Base-by-base conservation (phyloP, 2,888 invertebrate species). In the Rapana venosa region DNA sequence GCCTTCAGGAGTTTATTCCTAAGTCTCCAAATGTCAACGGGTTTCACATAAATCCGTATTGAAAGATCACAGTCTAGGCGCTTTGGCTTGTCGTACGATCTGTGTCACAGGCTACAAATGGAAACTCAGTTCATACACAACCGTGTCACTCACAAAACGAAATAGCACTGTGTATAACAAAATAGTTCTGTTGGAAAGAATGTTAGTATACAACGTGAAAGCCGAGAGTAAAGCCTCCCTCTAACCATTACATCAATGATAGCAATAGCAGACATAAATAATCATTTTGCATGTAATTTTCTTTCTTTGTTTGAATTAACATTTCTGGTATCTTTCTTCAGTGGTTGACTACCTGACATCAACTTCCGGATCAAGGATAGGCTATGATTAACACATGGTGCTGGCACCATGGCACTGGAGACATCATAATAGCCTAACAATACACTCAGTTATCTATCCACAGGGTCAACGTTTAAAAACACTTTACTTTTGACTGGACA, bases 1-100 rank as follows among this genome's bases (percentile, higher is more conserved):
- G 94, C 95, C 94, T 94, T 95, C 91, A 95, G 94, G 95, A 95
- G 94, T 92, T 94, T 95, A 93, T 94, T 95, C 94, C 94, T 94
- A 91, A 95, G 92, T 93, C 94, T 95, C 95, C 95, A 95, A 95
- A 95, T 95, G 94, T 93, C 95, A 94, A 93, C 94, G 94, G 94
- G 94, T 94, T 88, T 89, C 91, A 90, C 84, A 81, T 91, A 91
- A 88, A 90, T 90, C 92, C 88, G 77, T 87, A 87, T 87, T 87
- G 87, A 91, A 91, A 56, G 74, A 56, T 35, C 32, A 83, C 22
- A 30, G 35, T 74, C 35, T 61, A 32, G 83, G 77, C 77, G 32
- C 87, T 35, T 56, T 58, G 83, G 32, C 77, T 26, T 87, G 87
- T 90, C 89, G 88, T 88, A 77, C 88, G 90, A 91, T 91, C 87